Conservation (phyloP, 2,888 invertebrate genomes). For the Halictus ligatus region DNA sequence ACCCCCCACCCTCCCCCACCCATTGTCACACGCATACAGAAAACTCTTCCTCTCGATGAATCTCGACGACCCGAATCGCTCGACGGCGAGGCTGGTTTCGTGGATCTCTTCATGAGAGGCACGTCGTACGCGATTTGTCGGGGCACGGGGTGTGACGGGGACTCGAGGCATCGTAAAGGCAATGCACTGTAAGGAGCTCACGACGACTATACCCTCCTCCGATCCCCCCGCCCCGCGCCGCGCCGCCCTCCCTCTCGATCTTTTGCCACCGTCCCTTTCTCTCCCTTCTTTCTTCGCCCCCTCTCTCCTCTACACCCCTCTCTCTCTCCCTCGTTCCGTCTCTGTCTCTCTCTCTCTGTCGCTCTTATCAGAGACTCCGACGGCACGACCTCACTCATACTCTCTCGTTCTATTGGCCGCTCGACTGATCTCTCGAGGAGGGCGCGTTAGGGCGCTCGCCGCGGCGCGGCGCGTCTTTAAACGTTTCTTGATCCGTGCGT, state of each 20-base stretch:
- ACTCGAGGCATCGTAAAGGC: slow-evolving; percentile 81
- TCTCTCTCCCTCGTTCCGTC: slow-evolving; percentile 50
- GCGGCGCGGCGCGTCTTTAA: slow-evolving; percentile 35
- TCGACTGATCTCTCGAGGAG: slow-evolving; percentile 70
- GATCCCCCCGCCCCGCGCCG: slow-evolving; percentile 59
- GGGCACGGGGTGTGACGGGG: slow-evolving; percentile 82
- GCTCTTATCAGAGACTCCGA: slow-evolving; percentile 58
- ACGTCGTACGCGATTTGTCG: slow-evolving; percentile 79
- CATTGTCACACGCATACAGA: slow-evolving; percentile 63
- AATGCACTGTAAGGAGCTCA: slow-evolving; percentile 84
- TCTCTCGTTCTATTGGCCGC: slow-evolving; percentile 63
- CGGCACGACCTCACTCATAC: slow-evolving; percentile 46
- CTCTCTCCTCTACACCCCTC: slow-evolving; percentile 39
- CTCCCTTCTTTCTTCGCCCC: slow-evolving; percentile 59
- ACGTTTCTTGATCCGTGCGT: slow-evolving; percentile 44
- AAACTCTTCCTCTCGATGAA: slow-evolving; percentile 67
- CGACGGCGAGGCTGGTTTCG: slow-evolving; percentile 74
- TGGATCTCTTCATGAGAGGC: slow-evolving; percentile 76
- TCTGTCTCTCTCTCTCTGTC: slow-evolving; percentile 46
- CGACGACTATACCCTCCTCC: slow-evolving; percentile 76
- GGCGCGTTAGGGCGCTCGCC: slow-evolving; percentile 70
- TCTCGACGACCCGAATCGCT: slow-evolving; percentile 74
- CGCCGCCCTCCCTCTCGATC: slow-evolving; percentile 48
- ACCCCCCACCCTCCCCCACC: background rate
- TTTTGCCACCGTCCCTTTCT: slow-evolving; percentile 56